Base-by-base conservation (phyloP, 2,113 vertebrate species). In the Sinocyclocheilus anophthalmus region DNA sequence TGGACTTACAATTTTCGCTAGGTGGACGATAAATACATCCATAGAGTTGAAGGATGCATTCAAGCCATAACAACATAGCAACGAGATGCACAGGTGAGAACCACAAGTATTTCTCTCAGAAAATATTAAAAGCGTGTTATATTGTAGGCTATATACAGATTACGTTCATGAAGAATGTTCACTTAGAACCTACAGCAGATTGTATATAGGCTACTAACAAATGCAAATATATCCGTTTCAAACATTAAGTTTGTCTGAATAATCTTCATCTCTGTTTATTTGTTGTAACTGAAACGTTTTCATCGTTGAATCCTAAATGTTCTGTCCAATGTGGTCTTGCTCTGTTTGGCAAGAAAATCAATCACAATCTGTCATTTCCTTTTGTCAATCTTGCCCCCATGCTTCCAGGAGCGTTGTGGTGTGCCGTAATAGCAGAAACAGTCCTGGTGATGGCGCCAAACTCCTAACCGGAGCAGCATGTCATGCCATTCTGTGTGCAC, bases 401-500 rank as follows among this genome's bases (percentile, higher is more conserved):
- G 55, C 20, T n/a, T 42, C 33, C 57, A 39, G 20, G 57, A 9
- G 9, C 16, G 7, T 5, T 20, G 9, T 18, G 70, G 14, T 24
- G 20, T 24, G n/a, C 5, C 77, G 84, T 39, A 79, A 59, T 48
- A 14, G 39, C 85, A 76, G 14, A 57, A 79, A 53, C 33, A 45
- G 5, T 53, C 42, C 87, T 81, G 16, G 42, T 76, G 88, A 63
- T 84, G 88, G 81, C 85, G 72, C 76, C 77, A 88, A 67, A 87
- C n/a, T n/a, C 55, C 22, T 42, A 48, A 39, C 16, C 18, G 26
- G 18, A 53, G 50, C 48, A 53, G 22, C 81, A 69, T 8, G 37
- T 42, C 24, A 48, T 24, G 70, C 3, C 18, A 73, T 20, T 57
- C 61, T 63, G 16, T 20, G 42, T 72, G 81, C 82, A 63, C 88